phyloP scores from a whole-genome alignment of 2,888 invertebrate genomes.

The Tanypteryx hageni region DNA sequence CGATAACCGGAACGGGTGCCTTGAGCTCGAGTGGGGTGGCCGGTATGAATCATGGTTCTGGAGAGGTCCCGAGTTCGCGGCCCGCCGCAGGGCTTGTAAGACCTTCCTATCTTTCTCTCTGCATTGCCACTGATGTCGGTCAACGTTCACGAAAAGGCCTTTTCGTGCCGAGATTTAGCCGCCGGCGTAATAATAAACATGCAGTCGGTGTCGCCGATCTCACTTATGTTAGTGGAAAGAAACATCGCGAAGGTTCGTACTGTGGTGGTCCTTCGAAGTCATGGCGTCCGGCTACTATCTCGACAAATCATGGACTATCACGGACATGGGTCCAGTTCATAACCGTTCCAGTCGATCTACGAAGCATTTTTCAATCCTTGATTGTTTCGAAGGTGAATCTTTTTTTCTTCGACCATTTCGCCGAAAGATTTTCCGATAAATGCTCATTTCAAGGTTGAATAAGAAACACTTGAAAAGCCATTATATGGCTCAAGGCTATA shows the following conservation, averaged over 20 bases:
- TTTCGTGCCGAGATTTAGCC: too few relatives aligned
- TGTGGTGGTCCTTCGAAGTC: background rate
- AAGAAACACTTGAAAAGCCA: background rate
- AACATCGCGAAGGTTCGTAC: background rate
- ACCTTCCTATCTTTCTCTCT: too few relatives aligned
- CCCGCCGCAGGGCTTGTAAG: too few relatives aligned
- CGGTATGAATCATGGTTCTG: too few relatives aligned
- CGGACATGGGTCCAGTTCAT: background rate
- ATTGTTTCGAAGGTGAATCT: constrained; percentile 4
- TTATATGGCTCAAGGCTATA: background rate
- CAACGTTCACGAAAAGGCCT: too few relatives aligned
- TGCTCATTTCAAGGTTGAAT: constrained; percentile 12
- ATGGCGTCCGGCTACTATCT: background rate
- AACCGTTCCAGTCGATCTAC: background rate
- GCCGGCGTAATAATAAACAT: too few relatives aligned
- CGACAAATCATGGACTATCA: constrained; percentile 1
- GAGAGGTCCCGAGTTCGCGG: too few relatives aligned
- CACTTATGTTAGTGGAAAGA: background rate
- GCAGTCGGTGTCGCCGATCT: too few relatives aligned
- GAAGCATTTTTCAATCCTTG: too few relatives aligned
- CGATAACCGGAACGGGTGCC: too few relatives aligned
- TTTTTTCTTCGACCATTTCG: background rate
- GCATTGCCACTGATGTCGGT: too few relatives aligned
- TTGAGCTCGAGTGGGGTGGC: too few relatives aligned
- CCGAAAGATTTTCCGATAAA: constrained; percentile 20